Conservation (phyloP, 2,888 invertebrate species). For the Yponomeuta malinellus region DNA sequence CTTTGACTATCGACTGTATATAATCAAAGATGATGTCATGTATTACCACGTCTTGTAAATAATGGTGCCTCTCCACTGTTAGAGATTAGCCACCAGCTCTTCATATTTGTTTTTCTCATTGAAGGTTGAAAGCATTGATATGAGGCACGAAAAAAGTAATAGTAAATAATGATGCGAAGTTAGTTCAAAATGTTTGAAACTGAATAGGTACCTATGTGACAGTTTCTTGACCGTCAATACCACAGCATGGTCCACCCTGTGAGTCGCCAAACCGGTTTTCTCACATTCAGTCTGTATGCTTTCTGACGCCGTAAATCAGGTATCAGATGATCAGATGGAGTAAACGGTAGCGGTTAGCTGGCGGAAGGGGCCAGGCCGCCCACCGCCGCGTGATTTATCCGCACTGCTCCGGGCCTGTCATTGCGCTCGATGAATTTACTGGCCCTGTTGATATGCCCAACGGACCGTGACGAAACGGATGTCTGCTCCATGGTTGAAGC, state of each 20-base stretch:
- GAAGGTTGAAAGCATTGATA: too few species aligned
- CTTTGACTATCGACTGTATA: too few species aligned
- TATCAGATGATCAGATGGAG: constrained; percentile 71
- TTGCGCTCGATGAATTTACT: constrained; percentile 41
- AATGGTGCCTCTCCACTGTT: too few species aligned
- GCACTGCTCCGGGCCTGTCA: constrained; percentile 11
- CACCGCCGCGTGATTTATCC: constrained; percentile 67
- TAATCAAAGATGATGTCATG: too few species aligned
- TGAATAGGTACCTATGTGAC: too few species aligned
- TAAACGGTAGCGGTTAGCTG: constrained; percentile 72
- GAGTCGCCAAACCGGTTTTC: neutral
- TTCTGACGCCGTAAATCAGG: constrained; percentile 58
- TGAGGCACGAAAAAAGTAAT: too few species aligned
- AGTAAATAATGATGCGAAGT: too few species aligned
- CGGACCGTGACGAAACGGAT: constrained; percentile 50
- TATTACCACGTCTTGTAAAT: too few species aligned
- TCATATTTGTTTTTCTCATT: too few species aligned
- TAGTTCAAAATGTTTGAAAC: too few species aligned
- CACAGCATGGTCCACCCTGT: neutral
- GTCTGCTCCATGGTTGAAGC: constrained; percentile 21
- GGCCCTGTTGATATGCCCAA: constrained; percentile 58
- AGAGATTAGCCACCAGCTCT: too few species aligned
- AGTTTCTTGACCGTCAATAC: too few species aligned
- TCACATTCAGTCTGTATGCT: neutral
- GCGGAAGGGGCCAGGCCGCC: constrained; percentile 45